These are phyloP conservation scores for Eurystomus glaucurus DNA, from an alignment of 2,797 vertebrate species.

Conservation along the genomic window DNA sequence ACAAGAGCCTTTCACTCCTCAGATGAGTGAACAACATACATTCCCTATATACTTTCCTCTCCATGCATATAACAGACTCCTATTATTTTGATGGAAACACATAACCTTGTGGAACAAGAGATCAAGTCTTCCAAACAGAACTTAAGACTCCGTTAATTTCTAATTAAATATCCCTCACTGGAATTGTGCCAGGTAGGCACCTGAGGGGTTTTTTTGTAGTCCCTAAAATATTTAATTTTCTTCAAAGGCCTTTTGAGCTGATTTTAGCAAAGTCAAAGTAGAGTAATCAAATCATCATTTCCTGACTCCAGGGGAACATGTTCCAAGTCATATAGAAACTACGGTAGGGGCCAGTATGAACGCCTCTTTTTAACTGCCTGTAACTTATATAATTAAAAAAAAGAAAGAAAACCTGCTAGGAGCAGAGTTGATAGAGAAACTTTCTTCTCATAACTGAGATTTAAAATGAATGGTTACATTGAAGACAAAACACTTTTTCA, in stretches of 20 bases:
- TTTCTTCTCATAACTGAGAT: background rate
- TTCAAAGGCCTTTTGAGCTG: background rate
- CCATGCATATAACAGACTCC: background rate
- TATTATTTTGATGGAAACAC: background rate
- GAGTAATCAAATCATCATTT: background rate
- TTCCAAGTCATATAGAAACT: background rate
- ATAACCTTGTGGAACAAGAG: background rate
- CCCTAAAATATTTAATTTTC: slow-evolving; percentile 2
- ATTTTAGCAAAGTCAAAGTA: slow-evolving; percentile 1
- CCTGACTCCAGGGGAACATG: background rate
- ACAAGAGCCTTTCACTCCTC: slow-evolving; percentile 16
- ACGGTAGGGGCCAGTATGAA: background rate
- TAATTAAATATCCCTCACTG: background rate
- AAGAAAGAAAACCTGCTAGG: background rate
- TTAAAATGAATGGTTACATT: background rate
- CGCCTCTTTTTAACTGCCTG: background rate
- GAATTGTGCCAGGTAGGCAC: background rate
- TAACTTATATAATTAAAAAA: background rate
- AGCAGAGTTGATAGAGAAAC: background rate
- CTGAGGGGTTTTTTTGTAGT: background rate
- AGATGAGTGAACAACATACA: background rate
- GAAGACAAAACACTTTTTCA: background rate
- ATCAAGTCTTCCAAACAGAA: background rate
- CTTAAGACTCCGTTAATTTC: background rate
- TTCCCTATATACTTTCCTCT: background rate